Evolutionary conservation across 2,797 vertebrate species (phyloP), one percentile per base, ranked within the genome.

Genomic region (Chanos chanos): DNA sequence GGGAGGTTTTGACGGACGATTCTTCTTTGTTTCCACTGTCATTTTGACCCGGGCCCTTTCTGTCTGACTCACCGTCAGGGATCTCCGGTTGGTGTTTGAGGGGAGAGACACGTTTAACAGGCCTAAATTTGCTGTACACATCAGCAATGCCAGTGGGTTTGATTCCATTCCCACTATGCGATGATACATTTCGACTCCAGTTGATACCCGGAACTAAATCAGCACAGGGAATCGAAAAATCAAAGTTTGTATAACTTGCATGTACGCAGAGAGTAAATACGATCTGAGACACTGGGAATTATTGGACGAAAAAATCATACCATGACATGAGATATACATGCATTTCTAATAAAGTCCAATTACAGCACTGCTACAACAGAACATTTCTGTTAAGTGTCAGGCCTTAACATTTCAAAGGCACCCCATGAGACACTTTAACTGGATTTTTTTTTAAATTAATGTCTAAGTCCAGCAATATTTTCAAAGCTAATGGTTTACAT

Each of bases 71-170:
- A 3, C 84, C 88, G 63, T 99, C 94, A 8, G 88, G 84, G 61
- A 84, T 91, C 70, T 97, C 95, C 0, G 96, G 95, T 36, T 99
- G 96, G 76, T 98, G 96, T 53, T 99, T 99, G 58, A 99, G 86
- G 0, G 95, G 96, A 0, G 95, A 99, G 62, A 99, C 96, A 5
- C 96, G 87, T 79, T 98, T 99, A 72, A 99, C 95, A 0, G 96
- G 95, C 28, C 95, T 85, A 78, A 98, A 97, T 77, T 99, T 99
- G 73, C 94, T 95, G 81, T 95, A 95, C 1, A 90, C 91, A 27
- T 99, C 96, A 1, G 94, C 84, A 3, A 95, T 93, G 13, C 94
- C 94, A 1, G 92, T 87, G 75, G 94, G 91, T 85, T 98, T 98
- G 75, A 93, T 91, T 2, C 89, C 82, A 52, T 87, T 92, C 22